Conservation (phyloP, 1,140 invertebrate genomes). For the Psix sp. region DNA sequence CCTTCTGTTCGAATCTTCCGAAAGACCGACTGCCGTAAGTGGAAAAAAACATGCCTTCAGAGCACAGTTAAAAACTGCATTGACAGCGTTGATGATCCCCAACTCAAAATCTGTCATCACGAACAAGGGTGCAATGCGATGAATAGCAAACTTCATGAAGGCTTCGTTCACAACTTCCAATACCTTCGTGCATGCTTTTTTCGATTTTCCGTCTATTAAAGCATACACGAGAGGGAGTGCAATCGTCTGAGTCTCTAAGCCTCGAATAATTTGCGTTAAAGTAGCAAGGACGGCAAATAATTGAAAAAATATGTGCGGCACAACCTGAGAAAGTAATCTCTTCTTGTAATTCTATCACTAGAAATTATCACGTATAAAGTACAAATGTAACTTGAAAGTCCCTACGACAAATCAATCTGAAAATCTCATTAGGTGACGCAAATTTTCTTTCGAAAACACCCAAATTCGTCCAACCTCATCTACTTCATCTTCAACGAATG, state of each 20-base stretch:
- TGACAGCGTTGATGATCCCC: neutral
- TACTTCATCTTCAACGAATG: neutral
- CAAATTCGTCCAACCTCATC: conserved; percentile 7
- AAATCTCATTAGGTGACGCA: conserved; percentile 3
- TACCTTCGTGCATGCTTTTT: conserved; percentile 1
- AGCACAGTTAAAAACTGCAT: neutral
- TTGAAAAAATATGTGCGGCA: conserved; percentile 13
- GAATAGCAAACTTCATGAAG: neutral
- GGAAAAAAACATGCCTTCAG: conserved; percentile 1
- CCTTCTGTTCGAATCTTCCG: conserved; percentile 1
- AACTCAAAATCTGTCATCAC: conserved; percentile 4
- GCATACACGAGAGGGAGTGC: conserved; percentile 12
- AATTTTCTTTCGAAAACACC: conserved; percentile 6
- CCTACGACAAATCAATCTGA: conserved; percentile 16
- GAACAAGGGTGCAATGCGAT: neutral
- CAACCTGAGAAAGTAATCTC: neutral
- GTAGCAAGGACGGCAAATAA: conserved; percentile 6
- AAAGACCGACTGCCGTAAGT: conserved; percentile 4
- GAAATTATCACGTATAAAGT: no score
- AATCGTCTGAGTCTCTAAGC: conserved; percentile 1
- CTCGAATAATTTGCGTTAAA: conserved; percentile 3
- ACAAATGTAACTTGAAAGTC: conserved; percentile 7
- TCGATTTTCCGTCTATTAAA: conserved; percentile 5
- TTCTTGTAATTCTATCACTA: no score
- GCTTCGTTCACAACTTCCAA: conserved; percentile 6